Percentiles rank a stretch among this genome's conserved stretches.
These are phyloP conservation scores for Calephelis perditalis DNA, from an alignment of 2,888 invertebrate genomes.

Conservation along the genomic window DNA sequence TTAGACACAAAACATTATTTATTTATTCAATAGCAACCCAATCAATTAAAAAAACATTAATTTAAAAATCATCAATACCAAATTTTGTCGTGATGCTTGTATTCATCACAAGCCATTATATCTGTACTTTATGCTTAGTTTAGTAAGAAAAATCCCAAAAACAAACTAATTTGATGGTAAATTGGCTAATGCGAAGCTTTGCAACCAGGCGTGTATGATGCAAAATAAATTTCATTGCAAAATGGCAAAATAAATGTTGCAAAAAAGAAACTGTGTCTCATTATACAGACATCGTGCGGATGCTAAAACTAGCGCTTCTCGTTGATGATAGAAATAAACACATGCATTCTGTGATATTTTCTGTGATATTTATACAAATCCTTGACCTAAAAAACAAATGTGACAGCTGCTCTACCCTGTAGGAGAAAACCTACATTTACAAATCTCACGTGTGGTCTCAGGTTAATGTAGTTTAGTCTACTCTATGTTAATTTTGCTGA, in stretches of 20 bases:
- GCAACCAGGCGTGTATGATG: slow-evolving; percentile 70
- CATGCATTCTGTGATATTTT: slow-evolving; percentile 27
- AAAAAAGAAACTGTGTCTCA: slow-evolving; percentile 38
- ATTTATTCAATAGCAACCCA: slow-evolving; percentile 8
- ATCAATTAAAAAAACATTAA: slow-evolving; percentile 14
- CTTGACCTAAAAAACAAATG: slow-evolving; percentile 6
- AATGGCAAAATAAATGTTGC: slow-evolving; percentile 42
- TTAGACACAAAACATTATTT: slow-evolving; percentile 14
- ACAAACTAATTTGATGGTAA: slow-evolving; percentile 44
- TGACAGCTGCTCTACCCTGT: slow-evolving; percentile 39
- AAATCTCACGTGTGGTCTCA: slow-evolving; percentile 67
- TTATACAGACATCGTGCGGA: slow-evolving; percentile 56
- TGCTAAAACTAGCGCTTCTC: slow-evolving; percentile 42
- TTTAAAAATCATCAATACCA: slow-evolving; percentile 13
- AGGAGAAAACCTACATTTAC: slow-evolving; percentile 51
- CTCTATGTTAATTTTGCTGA: slow-evolving; percentile 66
- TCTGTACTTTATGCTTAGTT: slow-evolving; percentile 19
- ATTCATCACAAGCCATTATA: slow-evolving; percentile 3
- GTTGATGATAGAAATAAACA: slow-evolving; percentile 35
- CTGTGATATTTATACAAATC: slow-evolving; percentile 13
- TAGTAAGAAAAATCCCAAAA: slow-evolving; percentile 35
- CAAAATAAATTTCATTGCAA: slow-evolving; percentile 40
- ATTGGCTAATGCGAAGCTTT: slow-evolving; percentile 72
- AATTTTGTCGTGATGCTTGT: slow-evolving; percentile 8
- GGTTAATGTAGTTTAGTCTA: slow-evolving; percentile 72